These are phyloP conservation scores for Caenorhabditis japonica DNA, from an alignment of 2,888 invertebrate species.

Conservation along the genomic window DNA sequence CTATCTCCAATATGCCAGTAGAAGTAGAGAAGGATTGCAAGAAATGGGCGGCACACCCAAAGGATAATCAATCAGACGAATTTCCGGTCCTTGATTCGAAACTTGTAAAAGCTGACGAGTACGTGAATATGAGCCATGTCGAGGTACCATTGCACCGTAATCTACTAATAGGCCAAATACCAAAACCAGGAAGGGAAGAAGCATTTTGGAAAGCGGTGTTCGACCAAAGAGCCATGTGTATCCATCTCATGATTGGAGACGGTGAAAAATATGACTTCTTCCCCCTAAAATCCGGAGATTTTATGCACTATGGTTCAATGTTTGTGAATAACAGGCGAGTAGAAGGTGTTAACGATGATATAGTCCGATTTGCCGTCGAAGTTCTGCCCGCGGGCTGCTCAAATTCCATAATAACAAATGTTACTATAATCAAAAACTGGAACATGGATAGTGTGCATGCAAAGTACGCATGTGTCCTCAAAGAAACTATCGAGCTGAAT, in stretches of 20 bases:
- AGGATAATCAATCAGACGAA: constrained; percentile 23
- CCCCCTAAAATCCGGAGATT: background rate
- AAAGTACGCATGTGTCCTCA: constrained; percentile 10
- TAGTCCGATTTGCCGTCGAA: constrained; percentile 16
- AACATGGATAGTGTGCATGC: constrained; percentile 9
- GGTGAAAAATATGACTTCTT: constrained; percentile 13
- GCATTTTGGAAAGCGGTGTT: constrained; percentile 29
- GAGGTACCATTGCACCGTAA: constrained; percentile 12
- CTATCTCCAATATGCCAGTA: constrained; percentile 13
- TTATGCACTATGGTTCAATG: constrained; percentile 14
- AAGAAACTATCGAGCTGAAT: constrained; percentile 14
- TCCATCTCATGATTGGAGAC: constrained; percentile 4
- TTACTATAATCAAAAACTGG: constrained; percentile 24
- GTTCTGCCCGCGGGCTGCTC: constrained; percentile 30
- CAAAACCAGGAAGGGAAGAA: constrained; percentile 16
- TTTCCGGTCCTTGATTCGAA: constrained; percentile 26
- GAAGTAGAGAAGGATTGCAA: constrained; percentile 20
- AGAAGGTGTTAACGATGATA: constrained; percentile 16
- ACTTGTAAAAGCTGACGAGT: constrained; percentile 10
- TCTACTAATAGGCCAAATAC: constrained; percentile 17
- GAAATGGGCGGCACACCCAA: constrained; percentile 17
- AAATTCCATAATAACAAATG: constrained; percentile 21
- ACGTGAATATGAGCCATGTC: constrained; percentile 15
- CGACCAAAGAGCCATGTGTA: constrained; percentile 5
- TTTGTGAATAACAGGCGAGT: constrained; percentile 28